A percentile compares a stretch with the other conserved stretches of the same genome.
Evolutionary conservation across 2,113 vertebrate species (phyloP).

Genomic region (Bungarus multicinctus): DNA sequence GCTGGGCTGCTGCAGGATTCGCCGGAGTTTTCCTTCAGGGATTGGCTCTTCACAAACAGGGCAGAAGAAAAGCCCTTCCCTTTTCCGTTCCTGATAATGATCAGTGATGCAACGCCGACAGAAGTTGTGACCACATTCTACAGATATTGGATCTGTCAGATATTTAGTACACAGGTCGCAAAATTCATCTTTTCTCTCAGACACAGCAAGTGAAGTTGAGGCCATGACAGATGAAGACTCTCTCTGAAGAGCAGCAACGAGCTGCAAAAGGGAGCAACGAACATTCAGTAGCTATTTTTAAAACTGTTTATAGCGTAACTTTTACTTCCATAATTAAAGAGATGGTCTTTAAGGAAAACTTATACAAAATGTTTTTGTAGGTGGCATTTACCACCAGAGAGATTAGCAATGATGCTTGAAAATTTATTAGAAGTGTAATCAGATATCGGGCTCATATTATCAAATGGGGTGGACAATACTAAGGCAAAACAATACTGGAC

Average conservation of each 20-base stretch:
- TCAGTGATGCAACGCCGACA: background rate
- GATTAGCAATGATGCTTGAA: too few relatives aligned
- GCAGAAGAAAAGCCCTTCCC: background rate
- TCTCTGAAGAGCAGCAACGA: background rate
- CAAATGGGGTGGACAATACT: too few relatives aligned
- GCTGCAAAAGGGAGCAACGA: background rate
- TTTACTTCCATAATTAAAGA: background rate
- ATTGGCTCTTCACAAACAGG: conserved; percentile 29
- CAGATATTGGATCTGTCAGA: background rate
- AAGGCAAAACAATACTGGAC: too few relatives aligned
- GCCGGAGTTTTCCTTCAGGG: conserved; percentile 67
- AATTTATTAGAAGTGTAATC: too few relatives aligned
- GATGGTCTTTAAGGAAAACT: too few relatives aligned
- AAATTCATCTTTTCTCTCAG: background rate
- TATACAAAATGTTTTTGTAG: too few relatives aligned
- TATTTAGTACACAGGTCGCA: background rate
- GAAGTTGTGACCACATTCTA: conserved; percentile 12
- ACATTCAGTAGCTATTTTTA: background rate
- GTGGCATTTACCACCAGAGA: too few relatives aligned
- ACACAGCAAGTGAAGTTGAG: too few relatives aligned
- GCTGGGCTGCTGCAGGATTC: conserved; percentile 76
- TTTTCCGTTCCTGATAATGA: background rate
- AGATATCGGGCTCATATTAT: too few relatives aligned
- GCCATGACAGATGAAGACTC: background rate
- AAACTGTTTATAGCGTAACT: background rate